These are phyloP conservation scores for Anneissia japonica DNA, from an alignment of 35 echinoderm and acorn worm genomes.

Conservation along the genomic window DNA sequence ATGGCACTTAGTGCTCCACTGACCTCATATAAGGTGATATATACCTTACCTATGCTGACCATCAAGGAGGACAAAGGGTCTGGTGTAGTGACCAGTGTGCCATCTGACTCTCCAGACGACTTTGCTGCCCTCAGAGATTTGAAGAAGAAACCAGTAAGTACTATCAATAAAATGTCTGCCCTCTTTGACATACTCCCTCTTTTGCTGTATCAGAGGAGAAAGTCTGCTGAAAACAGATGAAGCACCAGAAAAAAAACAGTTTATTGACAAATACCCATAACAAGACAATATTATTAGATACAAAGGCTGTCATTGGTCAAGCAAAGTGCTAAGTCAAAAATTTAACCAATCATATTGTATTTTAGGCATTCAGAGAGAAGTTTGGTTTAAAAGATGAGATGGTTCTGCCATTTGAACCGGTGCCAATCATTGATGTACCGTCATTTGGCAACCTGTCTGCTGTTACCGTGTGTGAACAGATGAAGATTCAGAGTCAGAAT, in stretches of 20 bases:
- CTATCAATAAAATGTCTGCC: no score
- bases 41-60: slow-evolving; percentile 97
- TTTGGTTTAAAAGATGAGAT: slow-evolving; percentile 76
- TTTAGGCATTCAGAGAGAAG: slow-evolving; percentile 83
- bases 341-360: neutral
- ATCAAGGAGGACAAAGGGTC: slow-evolving; percentile 96
- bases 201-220: no score
- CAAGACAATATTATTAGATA: no score
- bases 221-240: no score
- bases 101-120: slow-evolving; percentile 94
- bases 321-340: no score
- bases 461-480: slow-evolving; percentile 75
- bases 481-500: slow-evolving; percentile 96
- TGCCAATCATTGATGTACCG: slow-evolving; percentile 84
- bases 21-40: slow-evolving; percentile 75
- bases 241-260: no score
- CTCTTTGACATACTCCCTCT: no score
- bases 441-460: slow-evolving; percentile 80
- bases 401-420: slow-evolving; percentile 83
- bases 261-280: no score
- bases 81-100: slow-evolving; percentile 92
- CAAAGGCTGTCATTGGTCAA: no score
- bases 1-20: slow-evolving; percentile 84
- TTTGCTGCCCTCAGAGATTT: slow-evolving; percentile 94
- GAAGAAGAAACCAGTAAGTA: slow-evolving; percentile 88